Evolutionary conservation across 2,113 vertebrate genomes (phyloP).

Genomic region (Nerophis lumbriciformis): DNA sequence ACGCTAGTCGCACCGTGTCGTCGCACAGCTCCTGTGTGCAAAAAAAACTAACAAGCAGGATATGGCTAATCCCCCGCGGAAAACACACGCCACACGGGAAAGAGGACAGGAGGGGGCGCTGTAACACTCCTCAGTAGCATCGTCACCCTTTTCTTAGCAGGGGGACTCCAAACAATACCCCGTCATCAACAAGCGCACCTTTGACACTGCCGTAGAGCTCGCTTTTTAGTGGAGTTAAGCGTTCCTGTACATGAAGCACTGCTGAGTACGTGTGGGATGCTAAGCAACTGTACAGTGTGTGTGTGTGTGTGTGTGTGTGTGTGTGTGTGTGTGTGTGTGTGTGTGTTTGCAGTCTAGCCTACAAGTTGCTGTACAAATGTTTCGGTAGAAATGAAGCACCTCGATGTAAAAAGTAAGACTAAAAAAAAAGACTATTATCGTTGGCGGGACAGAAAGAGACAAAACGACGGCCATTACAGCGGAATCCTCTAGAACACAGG

Average conservation of each 20-base stretch:
- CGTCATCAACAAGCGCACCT: slow-evolving; percentile 33
- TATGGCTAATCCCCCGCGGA: slow-evolving; percentile 71
- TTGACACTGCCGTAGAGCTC: slow-evolving; percentile 59
- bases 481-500: slow-evolving; percentile 43
- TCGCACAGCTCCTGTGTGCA: slow-evolving; percentile 78
- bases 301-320: slow-evolving; percentile 7
- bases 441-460: slow-evolving; percentile 66
- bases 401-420: slow-evolving; percentile 69
- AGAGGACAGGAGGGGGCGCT: slow-evolving; percentile 4
- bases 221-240: slow-evolving; percentile 37
- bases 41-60: slow-evolving; percentile 86
- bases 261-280: slow-evolving; percentile 51
- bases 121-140: slow-evolving; percentile 63
- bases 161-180: neutral
- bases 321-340: slow-evolving; percentile 33
- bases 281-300: slow-evolving; percentile 53
- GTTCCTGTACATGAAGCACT: slow-evolving; percentile 64
- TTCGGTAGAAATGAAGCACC: slow-evolving; percentile 71
- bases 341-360: slow-evolving; percentile 34
- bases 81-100: neutral
- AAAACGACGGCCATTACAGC: slow-evolving; percentile 53
- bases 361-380: slow-evolving; percentile 62
- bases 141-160: slow-evolving; percentile 34
- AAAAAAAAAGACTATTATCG: slow-evolving; percentile 54
- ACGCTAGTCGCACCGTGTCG: neutral